Conservation (phyloP, 1,140 invertebrate species). For the Varroa destructor region DNA sequence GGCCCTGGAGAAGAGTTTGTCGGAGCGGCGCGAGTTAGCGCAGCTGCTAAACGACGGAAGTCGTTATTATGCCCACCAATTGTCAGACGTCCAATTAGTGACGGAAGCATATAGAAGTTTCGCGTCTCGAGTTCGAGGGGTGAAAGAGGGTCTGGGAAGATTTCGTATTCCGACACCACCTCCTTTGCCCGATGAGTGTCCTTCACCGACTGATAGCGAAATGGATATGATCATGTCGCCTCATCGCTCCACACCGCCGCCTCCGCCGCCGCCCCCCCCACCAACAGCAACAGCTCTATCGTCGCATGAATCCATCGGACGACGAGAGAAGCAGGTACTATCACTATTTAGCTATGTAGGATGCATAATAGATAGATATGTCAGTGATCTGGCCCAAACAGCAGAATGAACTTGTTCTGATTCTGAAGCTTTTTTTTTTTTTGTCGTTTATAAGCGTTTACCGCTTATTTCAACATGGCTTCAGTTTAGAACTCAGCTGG, state of each 20-base stretch:
- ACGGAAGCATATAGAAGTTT: constrained; percentile 13
- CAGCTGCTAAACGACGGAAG: constrained; percentile 8
- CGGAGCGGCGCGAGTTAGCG: not conserved
- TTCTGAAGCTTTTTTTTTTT: not conserved
- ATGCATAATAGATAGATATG: not conserved
- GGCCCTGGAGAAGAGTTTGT: constrained; percentile 9
- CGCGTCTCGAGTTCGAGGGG: constrained; percentile 3
- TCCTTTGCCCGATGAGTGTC: constrained; percentile 14
- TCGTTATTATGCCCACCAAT: constrained; percentile 4
- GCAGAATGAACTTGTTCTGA: not conserved
- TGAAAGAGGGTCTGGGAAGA: constrained; percentile 24
- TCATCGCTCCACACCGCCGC: too few species aligned
- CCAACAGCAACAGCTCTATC: too few species aligned
- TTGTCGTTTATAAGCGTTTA: not conserved
- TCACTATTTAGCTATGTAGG: not conserved
- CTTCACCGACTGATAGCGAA: constrained; percentile 6
- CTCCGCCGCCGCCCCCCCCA: too few species aligned
- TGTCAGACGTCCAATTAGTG: constrained; percentile 7
- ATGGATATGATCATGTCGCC: constrained; percentile 26
- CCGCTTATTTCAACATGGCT: too few species aligned
- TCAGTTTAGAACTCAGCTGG: too few species aligned
- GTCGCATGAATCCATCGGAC: not conserved
- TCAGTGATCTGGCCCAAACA: not conserved
- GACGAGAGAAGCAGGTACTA: not conserved
- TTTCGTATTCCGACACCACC: constrained; percentile 9